Conservation (phyloP, 2,797 vertebrate species). For the Thunnus albacares region DNA sequence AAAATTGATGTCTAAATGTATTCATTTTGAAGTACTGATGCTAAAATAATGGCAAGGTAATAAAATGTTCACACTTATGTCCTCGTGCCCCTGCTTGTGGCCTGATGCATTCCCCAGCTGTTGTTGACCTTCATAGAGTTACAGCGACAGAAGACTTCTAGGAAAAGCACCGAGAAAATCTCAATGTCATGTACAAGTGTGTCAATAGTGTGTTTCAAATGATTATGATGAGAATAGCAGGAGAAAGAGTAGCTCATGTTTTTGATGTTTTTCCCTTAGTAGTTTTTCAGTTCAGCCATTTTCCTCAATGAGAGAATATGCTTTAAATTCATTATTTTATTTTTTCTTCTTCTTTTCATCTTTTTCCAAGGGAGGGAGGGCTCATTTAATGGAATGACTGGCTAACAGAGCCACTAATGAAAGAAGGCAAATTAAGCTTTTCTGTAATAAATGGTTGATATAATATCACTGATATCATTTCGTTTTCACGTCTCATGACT, state of each 20-base stretch:
- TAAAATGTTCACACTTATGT: neutral
- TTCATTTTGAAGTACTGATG: too few relatives aligned
- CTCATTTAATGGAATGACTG: too few relatives aligned
- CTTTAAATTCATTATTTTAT: too few relatives aligned
- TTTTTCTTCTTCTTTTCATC: too few relatives aligned
- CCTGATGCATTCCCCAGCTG: constrained; percentile 41
- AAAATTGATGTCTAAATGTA: neutral
- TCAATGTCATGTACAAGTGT: neutral
- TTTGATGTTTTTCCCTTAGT: neutral
- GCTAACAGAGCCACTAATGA: too few relatives aligned
- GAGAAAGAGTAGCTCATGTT: neutral
- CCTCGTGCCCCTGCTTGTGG: neutral
- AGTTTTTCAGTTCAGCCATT: neutral
- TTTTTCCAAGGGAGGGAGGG: too few relatives aligned
- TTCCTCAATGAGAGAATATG: neutral
- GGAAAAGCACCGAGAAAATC: constrained; percentile 26
- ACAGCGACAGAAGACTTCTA: constrained; percentile 24
- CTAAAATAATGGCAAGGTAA: too few relatives aligned
- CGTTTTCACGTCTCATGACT: neutral
- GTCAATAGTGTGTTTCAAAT: neutral
- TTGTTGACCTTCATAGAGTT: constrained; percentile 32
- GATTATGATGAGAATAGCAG: neutral
- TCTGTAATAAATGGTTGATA: too few relatives aligned
- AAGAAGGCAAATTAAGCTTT: too few relatives aligned
- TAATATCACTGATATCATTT: neutral